These are phyloP conservation scores for Macaria notata DNA, from an alignment of 2,888 invertebrate species.

Conservation along the genomic window DNA sequence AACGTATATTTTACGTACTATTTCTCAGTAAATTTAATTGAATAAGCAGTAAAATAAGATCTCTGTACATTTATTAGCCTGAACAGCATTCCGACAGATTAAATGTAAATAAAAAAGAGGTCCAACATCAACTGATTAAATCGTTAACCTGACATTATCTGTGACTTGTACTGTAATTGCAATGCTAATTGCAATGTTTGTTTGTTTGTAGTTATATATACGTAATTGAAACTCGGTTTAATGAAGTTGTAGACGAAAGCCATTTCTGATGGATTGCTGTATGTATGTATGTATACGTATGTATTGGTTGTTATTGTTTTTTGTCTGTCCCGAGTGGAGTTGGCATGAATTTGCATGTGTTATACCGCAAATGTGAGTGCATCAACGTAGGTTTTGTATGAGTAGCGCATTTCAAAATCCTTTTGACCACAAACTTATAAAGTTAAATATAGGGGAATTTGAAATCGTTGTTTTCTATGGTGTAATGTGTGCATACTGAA, in stretches of 20 bases:
- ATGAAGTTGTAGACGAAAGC: slow-evolving; percentile 70
- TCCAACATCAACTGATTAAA: slow-evolving; percentile 11
- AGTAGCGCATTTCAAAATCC: neutral
- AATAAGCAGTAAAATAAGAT: neutral
- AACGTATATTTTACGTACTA: no score
- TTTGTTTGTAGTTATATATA: slow-evolving; percentile 39
- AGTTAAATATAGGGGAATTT: no score
- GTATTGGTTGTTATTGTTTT: slow-evolving; percentile 55
- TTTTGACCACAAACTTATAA: no score
- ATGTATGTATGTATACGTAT: no score
- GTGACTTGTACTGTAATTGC: slow-evolving; percentile 31
- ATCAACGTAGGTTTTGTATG: neutral
- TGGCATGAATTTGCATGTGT: slow-evolving; percentile 72
- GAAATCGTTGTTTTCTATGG: no score
- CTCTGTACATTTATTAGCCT: slow-evolving; percentile 1
- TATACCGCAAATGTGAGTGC: slow-evolving; percentile 57
- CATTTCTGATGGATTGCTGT: slow-evolving; percentile 65
- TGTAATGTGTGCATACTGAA: no score
- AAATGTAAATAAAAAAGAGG: slow-evolving; percentile 7
- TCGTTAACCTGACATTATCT: slow-evolving; percentile 14
- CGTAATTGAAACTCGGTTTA: slow-evolving; percentile 70
- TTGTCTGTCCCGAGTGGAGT: slow-evolving; percentile 50
- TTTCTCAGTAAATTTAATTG: no score
- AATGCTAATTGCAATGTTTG: slow-evolving; percentile 60
- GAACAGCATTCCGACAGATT: neutral